phyloP scores from a whole-genome alignment of 2,113 vertebrate genomes.

The Gracilinanus agilis region DNA sequence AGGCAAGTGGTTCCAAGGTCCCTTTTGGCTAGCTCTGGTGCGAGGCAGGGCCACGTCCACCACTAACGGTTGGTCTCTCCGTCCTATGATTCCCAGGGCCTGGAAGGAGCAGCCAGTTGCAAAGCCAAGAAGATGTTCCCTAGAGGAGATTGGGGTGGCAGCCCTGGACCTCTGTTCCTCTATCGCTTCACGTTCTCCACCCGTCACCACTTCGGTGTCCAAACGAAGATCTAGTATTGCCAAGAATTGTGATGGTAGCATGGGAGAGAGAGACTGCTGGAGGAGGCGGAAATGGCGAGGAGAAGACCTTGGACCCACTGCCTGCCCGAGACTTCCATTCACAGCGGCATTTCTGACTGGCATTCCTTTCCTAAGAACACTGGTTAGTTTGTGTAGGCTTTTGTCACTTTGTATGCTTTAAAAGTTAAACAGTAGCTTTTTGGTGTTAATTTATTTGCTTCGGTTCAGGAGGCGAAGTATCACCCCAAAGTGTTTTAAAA shows the following conservation, averaged over 20 bases:
- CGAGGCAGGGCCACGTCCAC: neutral
- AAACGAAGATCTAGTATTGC: constrained; percentile 84
- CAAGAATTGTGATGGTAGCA: constrained; percentile 83
- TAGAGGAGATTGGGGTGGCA: constrained; percentile 85
- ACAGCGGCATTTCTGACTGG: constrained; percentile 74
- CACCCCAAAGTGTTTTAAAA: constrained; percentile 65
- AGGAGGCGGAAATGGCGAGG: constrained; percentile 81
- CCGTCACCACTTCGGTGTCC: constrained; percentile 81
- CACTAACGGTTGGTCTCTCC: constrained; percentile 29
- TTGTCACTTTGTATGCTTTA: constrained; percentile 80
- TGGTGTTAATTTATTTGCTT: constrained; percentile 83
- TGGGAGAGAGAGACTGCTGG: constrained; percentile 76
- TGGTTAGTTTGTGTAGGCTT: constrained; percentile 80
- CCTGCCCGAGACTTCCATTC: constrained; percentile 78
- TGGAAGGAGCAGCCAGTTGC: constrained; percentile 81
- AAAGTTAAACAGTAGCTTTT: constrained; percentile 72
- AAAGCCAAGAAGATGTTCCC: constrained; percentile 81
- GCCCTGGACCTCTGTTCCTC: constrained; percentile 76
- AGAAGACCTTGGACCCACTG: constrained; percentile 82
- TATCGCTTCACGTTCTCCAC: constrained; percentile 82
- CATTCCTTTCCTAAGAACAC: constrained; percentile 78
- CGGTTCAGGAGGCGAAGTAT: constrained; percentile 70
- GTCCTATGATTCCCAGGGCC: constrained; percentile 80
- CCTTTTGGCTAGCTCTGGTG: neutral
- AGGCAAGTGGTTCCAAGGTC: too few species aligned